Evolutionary conservation across 2,113 vertebrate genomes (phyloP), one percentile per base, ranked within the genome.

Genomic region (Azemiops feae): DNA sequence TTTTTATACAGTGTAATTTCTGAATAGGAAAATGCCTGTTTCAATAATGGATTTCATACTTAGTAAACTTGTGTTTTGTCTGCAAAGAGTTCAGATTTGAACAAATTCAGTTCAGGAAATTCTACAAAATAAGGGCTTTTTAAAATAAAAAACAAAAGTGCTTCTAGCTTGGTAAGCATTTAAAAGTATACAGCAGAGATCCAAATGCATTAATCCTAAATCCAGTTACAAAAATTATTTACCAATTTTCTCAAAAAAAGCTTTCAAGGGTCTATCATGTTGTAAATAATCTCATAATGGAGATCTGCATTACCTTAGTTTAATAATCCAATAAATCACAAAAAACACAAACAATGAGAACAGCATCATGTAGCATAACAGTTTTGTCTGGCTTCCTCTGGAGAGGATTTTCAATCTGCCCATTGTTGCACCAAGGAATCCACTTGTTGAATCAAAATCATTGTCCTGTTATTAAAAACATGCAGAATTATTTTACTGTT

Each of bases 281-380:
- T 81, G 95, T 94, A 90, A 95, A 97, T 93, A 93, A 91, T 30
- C 90, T 91, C 89, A 85, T 69, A 5, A 0, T 60, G 85, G 91
- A 92, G 89, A 92, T 45, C 50, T 93, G 58, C 58, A 98, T 98
- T 97, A 98, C 97, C 98, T 98, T 90, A 97, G 94, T 97, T 98
- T 99, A 97, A 99, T 98, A 96, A 99, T 98, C 99, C 99, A 99
- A 95, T 99, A 99, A 95, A 99, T 98, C 91, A 99, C 97, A 93
- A 99, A 98, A 96, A 99, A 99, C 27, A 99, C 99, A 89, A 99
- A 99, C 3, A 98, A 91, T 34, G 98, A 98, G 94, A 99, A 99
- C 16, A 99, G 98, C 96, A 99, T 98, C 99, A 99, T 98, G 96
- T 99, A 99, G 97, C 98, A 99, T 85, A 99, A 95, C 1, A 99